Percentiles rank a stretch among this genome's conserved stretches.
Conservation (phyloP, 2,797 vertebrate species). For the Smutsia gigantea region DNA sequence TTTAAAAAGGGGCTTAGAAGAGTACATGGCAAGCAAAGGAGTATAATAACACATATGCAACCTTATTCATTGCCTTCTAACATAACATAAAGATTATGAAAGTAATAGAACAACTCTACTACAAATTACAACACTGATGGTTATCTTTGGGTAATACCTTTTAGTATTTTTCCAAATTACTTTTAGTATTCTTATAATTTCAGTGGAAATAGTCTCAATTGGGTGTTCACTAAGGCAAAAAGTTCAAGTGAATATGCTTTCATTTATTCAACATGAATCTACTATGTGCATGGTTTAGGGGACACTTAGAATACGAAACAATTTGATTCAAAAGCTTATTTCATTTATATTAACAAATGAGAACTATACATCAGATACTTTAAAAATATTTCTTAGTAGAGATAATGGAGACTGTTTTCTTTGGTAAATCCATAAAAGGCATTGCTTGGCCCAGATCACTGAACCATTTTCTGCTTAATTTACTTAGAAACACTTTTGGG, state of each 20-base stretch:
- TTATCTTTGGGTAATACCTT: not conserved
- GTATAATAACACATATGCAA: not conserved
- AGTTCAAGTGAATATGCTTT: not conserved
- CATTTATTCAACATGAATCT: not conserved
- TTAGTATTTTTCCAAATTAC: not conserved
- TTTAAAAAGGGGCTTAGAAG: not conserved
- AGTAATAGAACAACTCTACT: not conserved
- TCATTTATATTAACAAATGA: conserved; percentile 83
- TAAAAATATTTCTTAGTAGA: conserved; percentile 86
- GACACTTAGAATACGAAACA: not conserved
- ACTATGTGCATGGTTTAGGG: not conserved
- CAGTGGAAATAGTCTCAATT: not conserved
- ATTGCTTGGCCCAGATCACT: conserved; percentile 74
- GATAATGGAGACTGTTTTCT: conserved; percentile 86
- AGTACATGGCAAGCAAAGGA: not conserved
- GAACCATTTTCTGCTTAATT: conserved; percentile 71
- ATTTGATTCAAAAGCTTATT: conserved; percentile 76
- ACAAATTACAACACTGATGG: not conserved
- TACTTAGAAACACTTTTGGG: conserved; percentile 62
- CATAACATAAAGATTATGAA: not conserved
- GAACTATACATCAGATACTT: conserved; percentile 79
- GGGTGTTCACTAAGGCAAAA: conserved; percentile 11
- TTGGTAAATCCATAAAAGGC: conserved; percentile 87
- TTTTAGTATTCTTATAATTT: conserved; percentile 27
- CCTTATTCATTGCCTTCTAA: not conserved